Evolutionary conservation across 2,113 vertebrate species (phyloP), one percentile per base, ranked within the genome.

Genomic region (Amphilophus citrinellus): DNA sequence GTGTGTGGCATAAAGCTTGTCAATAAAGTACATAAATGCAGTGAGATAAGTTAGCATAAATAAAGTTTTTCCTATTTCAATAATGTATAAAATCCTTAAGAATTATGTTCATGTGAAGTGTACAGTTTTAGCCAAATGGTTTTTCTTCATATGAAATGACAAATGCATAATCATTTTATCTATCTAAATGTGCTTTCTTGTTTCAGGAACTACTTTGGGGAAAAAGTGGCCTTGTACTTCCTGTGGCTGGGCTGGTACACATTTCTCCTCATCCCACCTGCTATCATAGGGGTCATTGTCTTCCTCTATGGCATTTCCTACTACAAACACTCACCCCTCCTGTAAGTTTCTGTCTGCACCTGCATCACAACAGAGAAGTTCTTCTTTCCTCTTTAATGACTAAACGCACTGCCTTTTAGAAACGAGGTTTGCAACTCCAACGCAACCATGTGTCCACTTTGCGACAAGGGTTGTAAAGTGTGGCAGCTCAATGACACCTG

Each of bases 171-270:
- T 53, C 15, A 14, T 18, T 22, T 57, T 22, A 57, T 58, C 17
- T 47, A 32, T 35, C 8, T 96, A 95, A 94, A 95, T 86, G 95
- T 96, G 32, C 82, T 17, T 79, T 50, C 20, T 66, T 17, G 7
- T 84, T 37, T 80, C 71, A 99, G 98, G 94, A 37, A 84, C 58
- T 99, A 99, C 89, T 99, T 99, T 20, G 98, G 98, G 0, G 98
- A 99, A 95, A 98, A 99, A 91, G 97, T 97, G 89, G 97, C 97
- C 1, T 91, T 99, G 88, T 99, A 99, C 92, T 98, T 97, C 2
- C 94, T 97, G 82, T 99, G 98, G 98, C 93, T 99, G 58, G 97
- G 97, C 80, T 99, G 98, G 97, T 99, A 99, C 92, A 99, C 98
- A n/a, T 95, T 35, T 76, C 93, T 98, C 90, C 96, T 99, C 80